phyloP scores from a whole-genome alignment of 2,888 invertebrate genomes.

The Xylota segnis region DNA sequence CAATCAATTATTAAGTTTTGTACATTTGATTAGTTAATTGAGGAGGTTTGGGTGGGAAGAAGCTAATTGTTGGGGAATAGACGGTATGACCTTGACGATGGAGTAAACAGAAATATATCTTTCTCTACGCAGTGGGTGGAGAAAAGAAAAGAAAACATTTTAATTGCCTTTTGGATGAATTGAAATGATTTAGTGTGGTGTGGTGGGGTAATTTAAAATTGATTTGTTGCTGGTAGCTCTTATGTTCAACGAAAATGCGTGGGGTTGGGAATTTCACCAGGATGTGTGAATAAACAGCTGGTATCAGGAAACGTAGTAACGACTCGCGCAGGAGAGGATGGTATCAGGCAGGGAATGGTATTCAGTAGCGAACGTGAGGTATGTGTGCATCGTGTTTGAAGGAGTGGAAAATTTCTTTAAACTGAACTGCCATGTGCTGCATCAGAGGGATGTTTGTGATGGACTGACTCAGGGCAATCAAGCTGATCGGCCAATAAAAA shows the following conservation, averaged over 20 bases:
- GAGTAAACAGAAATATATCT: constrained; percentile 3
- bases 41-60: neutral
- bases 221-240: constrained; percentile 7
- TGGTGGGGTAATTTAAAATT: constrained; percentile 3
- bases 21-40: constrained; percentile 1
- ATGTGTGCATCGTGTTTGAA: too few relatives aligned
- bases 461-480: too few relatives aligned
- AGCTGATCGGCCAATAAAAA: too few relatives aligned
- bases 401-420: too few relatives aligned
- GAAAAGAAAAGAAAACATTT: neutral
- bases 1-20: neutral
- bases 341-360: too few relatives aligned
- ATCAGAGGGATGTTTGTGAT: too few relatives aligned
- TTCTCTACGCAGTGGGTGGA: neutral
- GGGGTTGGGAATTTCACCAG: neutral
- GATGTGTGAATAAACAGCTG: too few relatives aligned
- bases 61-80: neutral
- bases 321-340: too few relatives aligned
- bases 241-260: neutral
- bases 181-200: neutral
- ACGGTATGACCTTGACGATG: neutral
- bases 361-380: too few relatives aligned
- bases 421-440: too few relatives aligned
- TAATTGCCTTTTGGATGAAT: neutral
- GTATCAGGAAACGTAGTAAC: too few relatives aligned